Conservation (phyloP, 2,113 vertebrate species). For the Uria aalge region DNA sequence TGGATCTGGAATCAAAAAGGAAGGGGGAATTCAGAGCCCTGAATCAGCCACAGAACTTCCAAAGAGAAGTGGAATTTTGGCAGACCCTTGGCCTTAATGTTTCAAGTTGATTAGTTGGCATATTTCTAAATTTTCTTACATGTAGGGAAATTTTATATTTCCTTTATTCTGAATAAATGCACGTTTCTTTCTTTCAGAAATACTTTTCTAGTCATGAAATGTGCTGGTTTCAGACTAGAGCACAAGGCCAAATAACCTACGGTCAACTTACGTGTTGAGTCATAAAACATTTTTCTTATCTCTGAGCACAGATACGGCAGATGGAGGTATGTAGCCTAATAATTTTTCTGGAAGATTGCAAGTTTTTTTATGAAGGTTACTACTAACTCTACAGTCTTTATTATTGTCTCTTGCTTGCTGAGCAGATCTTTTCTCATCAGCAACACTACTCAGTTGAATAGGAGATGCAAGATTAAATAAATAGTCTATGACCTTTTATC, state of each 20-base stretch:
- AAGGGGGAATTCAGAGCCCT: not conserved
- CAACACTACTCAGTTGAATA: not conserved
- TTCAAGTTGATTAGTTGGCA: not conserved
- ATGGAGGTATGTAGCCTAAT: not conserved
- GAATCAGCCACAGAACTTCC: not conserved
- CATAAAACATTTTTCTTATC: not conserved
- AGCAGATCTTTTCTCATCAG: not conserved
- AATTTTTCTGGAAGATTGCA: not conserved
- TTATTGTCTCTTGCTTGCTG: not conserved
- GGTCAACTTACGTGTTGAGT: not conserved
- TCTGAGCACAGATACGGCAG: not conserved
- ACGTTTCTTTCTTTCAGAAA: not conserved
- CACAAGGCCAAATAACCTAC: not conserved
- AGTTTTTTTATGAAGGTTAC: not conserved
- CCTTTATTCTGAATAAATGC: not conserved
- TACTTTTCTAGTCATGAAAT: not conserved
- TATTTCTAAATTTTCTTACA: not conserved
- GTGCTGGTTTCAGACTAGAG: not conserved
- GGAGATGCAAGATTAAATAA: not conserved
- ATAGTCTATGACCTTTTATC: not conserved
- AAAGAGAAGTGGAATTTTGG: not conserved
- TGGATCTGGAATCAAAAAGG: not conserved
- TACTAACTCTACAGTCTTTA: not conserved
- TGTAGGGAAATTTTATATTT: not conserved
- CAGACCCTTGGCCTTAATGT: not conserved